Evolutionary conservation across 2,888 invertebrate species (phyloP), one percentile per base, ranked within the genome.

Genomic region (Phanerotoma sp.): DNA sequence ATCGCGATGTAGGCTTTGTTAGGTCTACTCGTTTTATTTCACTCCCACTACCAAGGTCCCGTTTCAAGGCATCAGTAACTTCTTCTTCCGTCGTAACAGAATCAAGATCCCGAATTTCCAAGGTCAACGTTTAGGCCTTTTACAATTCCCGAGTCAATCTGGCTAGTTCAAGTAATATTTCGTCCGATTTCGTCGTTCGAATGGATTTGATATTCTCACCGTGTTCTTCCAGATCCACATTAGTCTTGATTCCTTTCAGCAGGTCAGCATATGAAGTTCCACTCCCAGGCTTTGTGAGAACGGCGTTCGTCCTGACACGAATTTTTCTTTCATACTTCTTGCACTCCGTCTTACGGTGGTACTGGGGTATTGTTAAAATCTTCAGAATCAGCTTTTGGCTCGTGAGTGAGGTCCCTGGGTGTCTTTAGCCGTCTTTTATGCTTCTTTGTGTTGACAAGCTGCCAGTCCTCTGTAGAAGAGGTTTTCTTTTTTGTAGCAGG

Each of bases 31-130:
- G 49, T 22, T 40, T 55, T 1, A 51, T 55, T 9, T 45, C 49
- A 10, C 40, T 13, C 3, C 20, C 25, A 21, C 40, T 38, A 7
- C 9, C 37, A 11, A 28, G 44, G 15, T 50, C 44, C 2, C 45
- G 45, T 15, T 6, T 5, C 4, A 53, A 25, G 21, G 42, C 47
- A 18, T 22, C 35, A 18, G 9, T 38, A 5, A 53, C 32, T 15
- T 53, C 47, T 4, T 15, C 15, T 22, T 33, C 46, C 0, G 30
- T 25, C 15, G 50, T 15, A 13, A 37, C n/a, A 45, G 50, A 37
- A 35, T 51, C 56, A 4, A 51, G 20, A 11, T 55, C 50, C 4
- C 40, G 46, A 11, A 56, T 56, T 41, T 56, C 46, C 3, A 56
- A 38, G 13, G 52, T 49, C 15, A 10, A 4, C 1, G 33, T 49